phyloP scores from a whole-genome alignment of 2,888 invertebrate species.

The Nomada lathburiana region DNA sequence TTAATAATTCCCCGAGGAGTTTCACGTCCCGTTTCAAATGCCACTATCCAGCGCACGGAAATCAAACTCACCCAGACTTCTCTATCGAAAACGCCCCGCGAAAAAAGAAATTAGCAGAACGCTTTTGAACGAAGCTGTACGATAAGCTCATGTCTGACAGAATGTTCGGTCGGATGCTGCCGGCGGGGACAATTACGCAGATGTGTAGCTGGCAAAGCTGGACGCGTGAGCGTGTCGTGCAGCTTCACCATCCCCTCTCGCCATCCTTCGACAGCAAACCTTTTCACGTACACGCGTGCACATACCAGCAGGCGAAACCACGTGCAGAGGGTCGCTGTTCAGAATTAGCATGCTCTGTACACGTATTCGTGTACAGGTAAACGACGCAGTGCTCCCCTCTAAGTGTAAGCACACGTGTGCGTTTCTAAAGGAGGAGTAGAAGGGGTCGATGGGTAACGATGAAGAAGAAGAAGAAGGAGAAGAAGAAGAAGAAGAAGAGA shows the following conservation, averaged over 20 bases:
- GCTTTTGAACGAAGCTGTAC: constrained; percentile 73
- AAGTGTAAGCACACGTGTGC: constrained; percentile 65
- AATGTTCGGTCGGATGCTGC: constrained; percentile 79
- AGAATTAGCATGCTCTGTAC: constrained; percentile 77
- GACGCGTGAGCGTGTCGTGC: constrained; percentile 76
- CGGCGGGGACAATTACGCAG: constrained; percentile 84
- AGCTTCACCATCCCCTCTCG: constrained; percentile 60
- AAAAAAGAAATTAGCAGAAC: too few species aligned
- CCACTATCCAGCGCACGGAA: too few species aligned
- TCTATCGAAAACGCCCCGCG: too few species aligned
- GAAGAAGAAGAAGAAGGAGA: constrained; percentile 11
- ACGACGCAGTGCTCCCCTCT: constrained; percentile 48
- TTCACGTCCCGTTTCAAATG: too few species aligned
- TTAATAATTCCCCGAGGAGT: too few species aligned
- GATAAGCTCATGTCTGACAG: constrained; percentile 68
- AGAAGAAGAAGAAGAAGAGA: constrained; percentile 1
- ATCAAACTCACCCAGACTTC: too few species aligned
- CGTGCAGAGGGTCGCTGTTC: constrained; percentile 56
- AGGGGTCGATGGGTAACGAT: constrained; percentile 4
- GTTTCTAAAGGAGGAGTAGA: constrained; percentile 35
- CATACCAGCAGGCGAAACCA: constrained; percentile 59
- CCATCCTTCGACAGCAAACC: constrained; percentile 42
- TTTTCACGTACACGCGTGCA: constrained; percentile 66
- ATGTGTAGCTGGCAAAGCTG: constrained; percentile 78
- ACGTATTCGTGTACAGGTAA: constrained; percentile 61